phyloP scores from a whole-genome alignment of 2,113 vertebrate genomes.

The Sitta europaea region DNA sequence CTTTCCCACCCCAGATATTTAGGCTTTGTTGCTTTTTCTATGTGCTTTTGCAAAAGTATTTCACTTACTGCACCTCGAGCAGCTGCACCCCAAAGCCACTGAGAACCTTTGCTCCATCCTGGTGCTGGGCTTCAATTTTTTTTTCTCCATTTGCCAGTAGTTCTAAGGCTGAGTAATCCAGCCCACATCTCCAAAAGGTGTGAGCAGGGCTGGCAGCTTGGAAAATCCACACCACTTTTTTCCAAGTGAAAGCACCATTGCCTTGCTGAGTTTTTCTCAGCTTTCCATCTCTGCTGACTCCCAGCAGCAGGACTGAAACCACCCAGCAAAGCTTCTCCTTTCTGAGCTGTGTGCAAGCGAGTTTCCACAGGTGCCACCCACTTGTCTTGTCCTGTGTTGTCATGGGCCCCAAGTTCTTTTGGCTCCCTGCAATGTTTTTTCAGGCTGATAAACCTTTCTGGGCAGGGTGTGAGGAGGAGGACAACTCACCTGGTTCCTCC shows the following conservation, averaged over 20 bases:
- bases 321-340: neutral
- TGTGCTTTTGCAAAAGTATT: neutral
- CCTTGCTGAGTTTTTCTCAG: neutral
- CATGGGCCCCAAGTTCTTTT: rapidly evolving
- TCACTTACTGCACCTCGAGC: neutral
- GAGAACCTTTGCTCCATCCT: neutral
- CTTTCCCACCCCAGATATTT: neutral
- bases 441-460: neutral
- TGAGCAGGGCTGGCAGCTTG: neutral
- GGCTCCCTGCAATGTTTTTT: neutral
- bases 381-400: rapidly evolving
- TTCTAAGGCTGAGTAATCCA: neutral
- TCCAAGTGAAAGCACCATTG: neutral
- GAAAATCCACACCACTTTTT: neutral
- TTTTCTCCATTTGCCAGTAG: neutral
- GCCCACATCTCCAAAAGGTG: neutral
- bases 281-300: neutral
- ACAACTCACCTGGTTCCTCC: neutral
- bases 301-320: neutral
- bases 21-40: neutral
- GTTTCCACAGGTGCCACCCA: neutral
- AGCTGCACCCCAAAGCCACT: neutral
- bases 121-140: neutral
- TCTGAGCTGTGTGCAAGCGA: rapidly evolving
- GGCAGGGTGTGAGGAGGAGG: neutral